phyloP scores from a whole-genome alignment of 2,888 invertebrate genomes.

The Drosophila differens region DNA sequence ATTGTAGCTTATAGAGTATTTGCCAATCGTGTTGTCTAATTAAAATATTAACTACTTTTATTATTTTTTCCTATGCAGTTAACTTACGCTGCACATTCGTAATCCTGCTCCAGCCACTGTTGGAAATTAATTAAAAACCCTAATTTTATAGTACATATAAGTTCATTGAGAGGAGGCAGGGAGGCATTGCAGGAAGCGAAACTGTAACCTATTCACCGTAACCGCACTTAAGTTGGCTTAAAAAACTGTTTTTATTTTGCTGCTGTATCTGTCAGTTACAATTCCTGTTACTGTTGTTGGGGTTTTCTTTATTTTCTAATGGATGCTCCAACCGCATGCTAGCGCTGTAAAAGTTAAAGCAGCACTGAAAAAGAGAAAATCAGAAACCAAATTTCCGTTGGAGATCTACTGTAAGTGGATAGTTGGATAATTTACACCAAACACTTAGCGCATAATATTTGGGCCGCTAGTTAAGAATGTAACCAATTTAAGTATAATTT shows the following conservation, averaged over 20 bases:
- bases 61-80: slow-evolving; percentile 7
- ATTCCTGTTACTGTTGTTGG: slow-evolving; percentile 28
- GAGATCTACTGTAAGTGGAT: slow-evolving; percentile 10
- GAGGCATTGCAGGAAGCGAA: neutral
- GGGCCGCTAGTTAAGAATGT: neutral
- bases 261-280: slow-evolving; percentile 58
- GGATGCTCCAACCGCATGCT: slow-evolving; percentile 69
- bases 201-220: slow-evolving; percentile 46
- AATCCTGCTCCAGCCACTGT: slow-evolving; percentile 39
- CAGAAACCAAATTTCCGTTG: slow-evolving; percentile 13
- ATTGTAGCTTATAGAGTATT: slow-evolving; percentile 4
- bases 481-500: neutral
- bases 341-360: slow-evolving; percentile 59
- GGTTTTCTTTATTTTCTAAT: slow-evolving; percentile 54
- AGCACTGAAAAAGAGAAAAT: slow-evolving; percentile 44
- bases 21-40: neutral
- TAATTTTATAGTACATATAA: slow-evolving; percentile 58
- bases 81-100: slow-evolving; percentile 29
- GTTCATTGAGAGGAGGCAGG: slow-evolving; percentile 5
- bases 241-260: slow-evolving; percentile 62
- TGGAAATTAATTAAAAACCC: slow-evolving; percentile 80
- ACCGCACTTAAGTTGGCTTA: slow-evolving; percentile 67
- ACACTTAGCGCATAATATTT: neutral
- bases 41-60: neutral
- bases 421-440: slow-evolving; percentile 16